Base-by-base conservation (phyloP, 2,797 vertebrate species). In the Enteromius radiatus region DNA sequence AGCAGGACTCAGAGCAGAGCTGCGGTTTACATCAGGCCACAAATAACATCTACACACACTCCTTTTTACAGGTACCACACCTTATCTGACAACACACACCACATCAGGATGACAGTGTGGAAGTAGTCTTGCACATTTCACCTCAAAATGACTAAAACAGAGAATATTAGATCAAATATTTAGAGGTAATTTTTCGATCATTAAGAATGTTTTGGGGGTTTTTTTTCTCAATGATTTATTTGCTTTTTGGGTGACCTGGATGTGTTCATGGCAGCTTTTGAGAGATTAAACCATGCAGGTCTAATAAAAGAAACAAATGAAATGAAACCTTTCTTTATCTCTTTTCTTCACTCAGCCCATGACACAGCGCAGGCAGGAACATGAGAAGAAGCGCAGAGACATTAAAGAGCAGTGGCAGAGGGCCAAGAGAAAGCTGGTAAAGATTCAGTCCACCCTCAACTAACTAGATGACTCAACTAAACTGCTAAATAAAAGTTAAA, bases 341-440 rank as follows among this genome's bases (percentile, higher is more conserved):
- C 19, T 19, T 8, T 54, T 19, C 47, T 3, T 52, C 4, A 3
- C 49, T 5, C 90, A 99, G 98, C 97, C 97, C 0, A 92, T 99
- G 70, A 85, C 84, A 0, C 88, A 94, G 84, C 94, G 97, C 15
- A 95, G 96, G 28, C 92, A 96, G 28, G 98, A 99, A 4, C 98
- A 99, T 0, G 98, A 99, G 69, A 98, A 97, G 81, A 95, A 93
- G 56, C 93, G 97, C 23, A 97, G 99, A 89, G 98, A 99, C n/a
- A 94, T 99, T 90, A 99, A 99, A 89, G 98, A 99, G 23, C 92
- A 93, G 4, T 99, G 98, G 98, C 95, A 97, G 85, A 95, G 97
- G 1, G 97, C 97, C 0, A 97, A 96, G 91, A 95, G 97, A 91
- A 99, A 98, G 88, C 94, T 99, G 96, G 98, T 99, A 93, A 1